Evolutionary conservation across 1,140 invertebrate species (phyloP).

Genomic region (Ceratitis capitata): DNA sequence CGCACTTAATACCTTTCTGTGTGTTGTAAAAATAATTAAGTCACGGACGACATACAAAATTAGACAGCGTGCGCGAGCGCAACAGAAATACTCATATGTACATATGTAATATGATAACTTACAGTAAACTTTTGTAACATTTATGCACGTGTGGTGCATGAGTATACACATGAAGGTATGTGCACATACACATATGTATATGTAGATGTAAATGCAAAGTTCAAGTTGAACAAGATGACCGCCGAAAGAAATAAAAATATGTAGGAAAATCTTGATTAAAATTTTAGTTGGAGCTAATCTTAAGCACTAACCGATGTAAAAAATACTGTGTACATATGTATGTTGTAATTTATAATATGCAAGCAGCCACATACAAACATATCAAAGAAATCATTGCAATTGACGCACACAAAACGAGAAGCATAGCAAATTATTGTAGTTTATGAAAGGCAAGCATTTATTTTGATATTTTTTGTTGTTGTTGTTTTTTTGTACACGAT

Average conservation of each 20-base stretch:
- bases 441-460: conserved; percentile 3
- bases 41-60: conserved; percentile 16
- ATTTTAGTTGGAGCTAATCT: not conserved
- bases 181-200: not conserved
- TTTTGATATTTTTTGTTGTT: not conserved
- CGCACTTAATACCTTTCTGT: not conserved
- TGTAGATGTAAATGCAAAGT: not conserved
- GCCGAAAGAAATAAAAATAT: not conserved
- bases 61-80: not conserved
- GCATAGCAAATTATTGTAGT: not conserved
- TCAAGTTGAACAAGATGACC: not conserved
- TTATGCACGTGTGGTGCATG: not conserved
- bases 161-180: not conserved
- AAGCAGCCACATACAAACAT: not conserved
- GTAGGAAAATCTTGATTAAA: not conserved
- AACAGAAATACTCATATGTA: not conserved
- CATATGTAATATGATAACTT: conserved; percentile 25
- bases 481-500: not conserved
- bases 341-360: no score
- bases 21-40: not conserved
- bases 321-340: no score
- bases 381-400: not conserved
- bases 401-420: not conserved
- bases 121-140: not conserved
- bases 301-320: not conserved